Base-by-base conservation (phyloP, 2,888 invertebrate species). In the Himalopsyche japonica region DNA sequence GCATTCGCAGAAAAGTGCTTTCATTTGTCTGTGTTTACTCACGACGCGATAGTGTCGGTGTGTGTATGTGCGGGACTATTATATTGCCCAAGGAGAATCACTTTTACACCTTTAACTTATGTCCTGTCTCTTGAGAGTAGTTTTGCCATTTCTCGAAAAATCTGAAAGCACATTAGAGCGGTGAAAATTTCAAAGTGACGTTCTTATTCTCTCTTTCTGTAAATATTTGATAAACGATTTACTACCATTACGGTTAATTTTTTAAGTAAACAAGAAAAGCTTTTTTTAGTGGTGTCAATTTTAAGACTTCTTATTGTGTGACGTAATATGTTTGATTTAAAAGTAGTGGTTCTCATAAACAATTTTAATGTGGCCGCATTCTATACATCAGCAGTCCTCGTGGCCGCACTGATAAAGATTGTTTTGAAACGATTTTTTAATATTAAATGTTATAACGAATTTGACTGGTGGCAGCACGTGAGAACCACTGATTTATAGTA, bases 41-140 rank as follows among this genome's bases (percentile, higher is more conserved):
- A 57, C 43, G 43, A 15, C 43, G 43, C 43, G 43, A 43, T 43
- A 3, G 15, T 20, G 20, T 4, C 57, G 20, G 57, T 24, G 57
- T 20, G 24, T 57, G 20, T 57, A 57, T 57, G 24, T 57, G 20
- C 8, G 20, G 20, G 57, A 20, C 57, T 49, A 49, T 18, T 49
- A 49, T 49, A 80, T 80, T 81, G 70, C 76, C 32, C 18, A 37
- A 4, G 30, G 76, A 77, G 77, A 82, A 82, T 77, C 82, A 82
- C 76, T 82, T 76, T 48, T 32, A 30, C 82, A 77, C 76, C 77
- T 82, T 77, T 27, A 37, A 43, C 78, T 82, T 27, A 37, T 64
- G 30, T 81, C 34, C 70, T 70, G 30, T 76, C 81, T 76, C 81
- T 5, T 34, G 37, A 43, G 43, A 79, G 79, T 80, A 80, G 79